Base-by-base conservation (phyloP, 2,113 vertebrate species). In the Jacana jacana region DNA sequence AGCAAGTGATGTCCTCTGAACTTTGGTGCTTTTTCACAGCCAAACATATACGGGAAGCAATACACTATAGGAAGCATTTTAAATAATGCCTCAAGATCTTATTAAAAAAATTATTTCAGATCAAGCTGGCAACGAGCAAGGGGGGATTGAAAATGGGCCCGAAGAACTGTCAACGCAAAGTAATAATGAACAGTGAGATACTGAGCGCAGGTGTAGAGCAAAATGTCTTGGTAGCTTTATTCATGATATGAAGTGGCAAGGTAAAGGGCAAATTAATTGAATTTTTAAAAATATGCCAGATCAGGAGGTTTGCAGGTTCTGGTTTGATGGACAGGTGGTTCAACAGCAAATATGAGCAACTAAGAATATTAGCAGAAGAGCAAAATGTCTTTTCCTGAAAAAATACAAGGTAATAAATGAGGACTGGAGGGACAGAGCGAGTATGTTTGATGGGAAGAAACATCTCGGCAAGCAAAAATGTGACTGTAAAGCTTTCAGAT, bases 211-310 rank as follows among this genome's bases (percentile, higher is more conserved):
- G 72, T 91, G 91, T 71, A 65, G 58, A 48, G 66, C 70, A 75
- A 89, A 24, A 24, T 54, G 28, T 49, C 57, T 65, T 1, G 1
- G 16, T 39, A 75, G 60, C 37, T 44, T 86, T 88, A 65, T 88
- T 76, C 22, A 37, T 80, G 1, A 49, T 60, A 63, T 37, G 52
- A 84, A 93, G 93, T 61, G 44, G 61, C 22, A 95, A 92, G 37
- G n/a, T 61, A 93, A 95, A 95, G 87, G 61, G 52, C 18, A 92
- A 93, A 97, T 89, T 87, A 94, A 91, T 64, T 75, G 68, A 35
- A 55, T 70, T 88, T 84, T 91, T 31, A 1, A 23, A 92, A 86
- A 76, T 35, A 57, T 30, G 69, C 25, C 65, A 37, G 65, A 70
- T 70, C n/a, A 68, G 27, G 70, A 93, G 15, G 55, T 88, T 52